Evolutionary conservation across 2,797 vertebrate species (phyloP).

Genomic region (Oreochromis mossambicus): DNA sequence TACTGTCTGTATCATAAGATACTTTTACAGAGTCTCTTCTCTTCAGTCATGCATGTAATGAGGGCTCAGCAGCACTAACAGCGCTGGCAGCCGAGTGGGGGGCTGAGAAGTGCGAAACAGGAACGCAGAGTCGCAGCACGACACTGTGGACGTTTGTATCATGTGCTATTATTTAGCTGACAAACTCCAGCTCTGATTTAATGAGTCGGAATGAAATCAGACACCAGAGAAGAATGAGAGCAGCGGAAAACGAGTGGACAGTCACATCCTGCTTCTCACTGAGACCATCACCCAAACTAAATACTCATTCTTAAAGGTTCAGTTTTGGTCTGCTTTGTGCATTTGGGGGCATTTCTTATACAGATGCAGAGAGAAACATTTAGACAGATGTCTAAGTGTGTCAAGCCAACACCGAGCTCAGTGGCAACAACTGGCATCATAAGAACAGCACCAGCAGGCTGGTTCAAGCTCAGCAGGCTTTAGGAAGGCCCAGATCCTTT

Average conservation of each 20-base stretch:
- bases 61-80: neutral
- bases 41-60: neutral
- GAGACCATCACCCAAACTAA: accelerated
- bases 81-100: neutral
- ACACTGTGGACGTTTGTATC: neutral
- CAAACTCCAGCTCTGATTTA: neutral
- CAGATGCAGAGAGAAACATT: neutral
- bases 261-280: neutral
- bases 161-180: accelerated
- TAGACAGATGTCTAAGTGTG: neutral
- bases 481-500: neutral
- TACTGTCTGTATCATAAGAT: no score
- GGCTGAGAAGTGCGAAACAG: neutral
- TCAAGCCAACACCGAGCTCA: neutral
- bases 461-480: neutral
- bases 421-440: neutral
- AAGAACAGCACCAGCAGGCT: neutral
- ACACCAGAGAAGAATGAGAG: accelerated
- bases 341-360: neutral
- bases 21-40: neutral
- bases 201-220: neutral
- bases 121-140: accelerated
- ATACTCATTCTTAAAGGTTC: neutral
- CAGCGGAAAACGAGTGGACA: neutral
- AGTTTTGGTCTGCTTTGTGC: neutral